A percentile compares a stretch with the other conserved stretches of the same genome.
Evolutionary conservation across 1,140 invertebrate species (phyloP).

Genomic region (Plodia interpunctella): DNA sequence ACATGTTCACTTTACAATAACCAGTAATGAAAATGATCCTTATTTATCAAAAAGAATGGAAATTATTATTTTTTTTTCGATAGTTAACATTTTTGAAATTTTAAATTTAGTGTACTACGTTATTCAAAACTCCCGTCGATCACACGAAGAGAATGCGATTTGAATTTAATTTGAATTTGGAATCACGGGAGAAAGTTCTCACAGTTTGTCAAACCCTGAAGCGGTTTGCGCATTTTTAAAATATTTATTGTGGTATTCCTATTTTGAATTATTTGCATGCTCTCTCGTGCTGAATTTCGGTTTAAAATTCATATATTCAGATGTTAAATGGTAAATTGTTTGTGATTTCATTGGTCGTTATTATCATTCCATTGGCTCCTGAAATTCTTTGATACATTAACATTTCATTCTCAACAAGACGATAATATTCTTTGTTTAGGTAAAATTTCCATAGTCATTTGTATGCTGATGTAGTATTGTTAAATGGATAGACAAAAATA

Average conservation of each 20-base stretch:
- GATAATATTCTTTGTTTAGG: too few species aligned
- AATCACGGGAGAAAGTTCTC: slow-evolving; percentile 41
- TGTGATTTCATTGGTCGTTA: not conserved
- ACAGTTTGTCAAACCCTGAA: slow-evolving; percentile 36
- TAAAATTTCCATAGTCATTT: too few species aligned
- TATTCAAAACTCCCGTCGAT: slow-evolving; percentile 24
- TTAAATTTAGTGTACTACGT: not conserved
- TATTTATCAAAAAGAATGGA: not conserved
- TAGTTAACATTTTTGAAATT: slow-evolving; percentile 27
- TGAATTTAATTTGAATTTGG: slow-evolving; percentile 37
- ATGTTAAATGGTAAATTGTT: not conserved
- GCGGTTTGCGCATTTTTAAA: slow-evolving; percentile 5
- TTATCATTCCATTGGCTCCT: not conserved
- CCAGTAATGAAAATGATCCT: not conserved
- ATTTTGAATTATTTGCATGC: not conserved
- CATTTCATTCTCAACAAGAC: too few species aligned
- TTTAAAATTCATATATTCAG: not conserved
- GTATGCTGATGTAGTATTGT: too few species aligned
- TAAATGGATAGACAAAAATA: too few species aligned
- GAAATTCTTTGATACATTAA: not conserved
- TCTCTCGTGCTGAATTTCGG: not conserved
- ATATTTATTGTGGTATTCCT: not conserved
- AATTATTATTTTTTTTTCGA: too few species aligned
- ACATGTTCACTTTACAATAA: not conserved
- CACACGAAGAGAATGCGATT: slow-evolving; percentile 15